phyloP scores from a whole-genome alignment of 2,113 vertebrate genomes.

The Lasiurus cinereus region DNA sequence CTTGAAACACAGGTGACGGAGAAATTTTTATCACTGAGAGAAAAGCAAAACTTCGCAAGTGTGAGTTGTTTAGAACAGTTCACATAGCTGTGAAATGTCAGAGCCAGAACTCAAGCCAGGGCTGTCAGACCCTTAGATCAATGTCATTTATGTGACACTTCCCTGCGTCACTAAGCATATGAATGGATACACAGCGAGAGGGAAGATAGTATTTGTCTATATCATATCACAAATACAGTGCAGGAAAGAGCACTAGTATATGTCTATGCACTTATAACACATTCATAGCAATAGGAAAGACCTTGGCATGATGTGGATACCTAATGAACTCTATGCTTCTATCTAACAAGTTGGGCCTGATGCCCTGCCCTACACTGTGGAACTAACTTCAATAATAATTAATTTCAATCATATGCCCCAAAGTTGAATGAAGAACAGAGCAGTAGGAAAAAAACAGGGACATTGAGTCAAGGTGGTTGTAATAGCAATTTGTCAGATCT shows the following conservation, averaged over 20 bases:
- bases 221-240: accelerated
- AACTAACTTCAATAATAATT: too few relatives aligned
- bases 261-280: accelerated
- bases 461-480: neutral
- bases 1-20: neutral
- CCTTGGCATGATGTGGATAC: accelerated
- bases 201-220: too few relatives aligned
- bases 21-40: neutral
- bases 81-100: neutral
- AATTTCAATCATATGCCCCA: too few relatives aligned
- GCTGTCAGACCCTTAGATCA: neutral
- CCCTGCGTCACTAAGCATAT: neutral
- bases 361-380: accelerated
- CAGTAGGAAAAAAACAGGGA: neutral
- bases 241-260: neutral
- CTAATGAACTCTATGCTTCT: neutral
- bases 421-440: neutral
- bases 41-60: neutral
- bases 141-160: accelerated
- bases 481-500: neutral
- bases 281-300: too few relatives aligned
- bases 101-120: neutral
- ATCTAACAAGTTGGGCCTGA: accelerated
- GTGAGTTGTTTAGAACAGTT: neutral
- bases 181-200: neutral